Base-by-base conservation (phyloP, 1,140 invertebrate species). In the Popillia japonica region DNA sequence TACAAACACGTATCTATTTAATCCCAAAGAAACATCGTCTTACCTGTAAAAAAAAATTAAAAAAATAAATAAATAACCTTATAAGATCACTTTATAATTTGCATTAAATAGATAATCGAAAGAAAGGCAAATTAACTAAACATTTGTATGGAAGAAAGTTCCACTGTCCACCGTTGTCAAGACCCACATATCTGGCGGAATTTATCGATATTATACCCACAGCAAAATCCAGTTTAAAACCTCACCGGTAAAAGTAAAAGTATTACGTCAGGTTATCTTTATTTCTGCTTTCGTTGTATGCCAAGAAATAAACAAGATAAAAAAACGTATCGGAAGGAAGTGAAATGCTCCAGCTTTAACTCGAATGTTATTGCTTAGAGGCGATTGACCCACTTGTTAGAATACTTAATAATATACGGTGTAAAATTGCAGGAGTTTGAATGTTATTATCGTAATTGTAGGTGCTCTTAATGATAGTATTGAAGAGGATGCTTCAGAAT, bases 161-260 rank as follows among this genome's bases (percentile, higher is more conserved):
- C n/a, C 61, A 27, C 20, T 7, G 20, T 68, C n/a, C 61, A 4
- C 61, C 20, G 20, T n/a, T n/a, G n/a, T 34, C 22, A 11, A 27
- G 22, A 68, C 61, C 61, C 61, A 68, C 61, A 34, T 68, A 34
- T 68, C 61, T 68, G 61, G 27, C 22, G 6, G 48, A n/a, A 55
- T 55, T n/a, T 55, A 55, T 55, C n/a, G 48, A 17, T 55, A 17
- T 55, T 55, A n/a, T 17, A 17, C 48, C 17, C 48, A 55, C 0
- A 2, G 17, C 17, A 55, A 55, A n/a, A 55, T 55, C 48, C 48
- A 55, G 48, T 55, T 55, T 55, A 55, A 55, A 17, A 55, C 14
- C 48, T 55, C 48, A n/a, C 14, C 48, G 48, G 72, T 74, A 74
- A 74, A 74, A 74, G 72, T 74, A 74, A 74, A 74, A 74, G 72